Percentiles rank a stretch among this genome's conserved stretches.
phyloP scores from a whole-genome alignment of 2,888 invertebrate genomes.

The Aromia moschata region DNA sequence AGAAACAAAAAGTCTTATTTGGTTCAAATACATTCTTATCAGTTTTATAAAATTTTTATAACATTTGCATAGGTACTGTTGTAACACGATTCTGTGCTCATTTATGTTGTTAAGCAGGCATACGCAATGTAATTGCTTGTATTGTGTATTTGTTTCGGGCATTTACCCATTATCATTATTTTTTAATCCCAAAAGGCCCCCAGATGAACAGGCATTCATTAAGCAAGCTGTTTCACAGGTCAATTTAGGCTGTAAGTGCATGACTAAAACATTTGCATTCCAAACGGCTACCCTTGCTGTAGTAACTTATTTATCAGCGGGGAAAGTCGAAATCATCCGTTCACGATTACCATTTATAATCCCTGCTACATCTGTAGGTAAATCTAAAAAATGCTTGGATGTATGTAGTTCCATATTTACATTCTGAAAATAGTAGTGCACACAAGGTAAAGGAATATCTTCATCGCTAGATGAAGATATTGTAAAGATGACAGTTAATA shows the following conservation, averaged over 20 bases:
- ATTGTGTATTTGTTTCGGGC: neutral
- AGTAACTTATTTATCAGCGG: slow-evolving; percentile 3
- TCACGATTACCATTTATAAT: neutral
- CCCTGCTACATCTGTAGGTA: too few species aligned
- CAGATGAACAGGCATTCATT: too few species aligned
- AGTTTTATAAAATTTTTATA: too few species aligned
- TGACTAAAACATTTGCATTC: slow-evolving; percentile 15
- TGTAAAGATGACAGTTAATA: too few species aligned
- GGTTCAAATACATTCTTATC: too few species aligned
- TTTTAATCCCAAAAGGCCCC: neutral
- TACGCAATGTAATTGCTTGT: neutral
- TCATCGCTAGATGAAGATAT: too few species aligned
- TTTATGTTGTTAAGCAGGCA: neutral
- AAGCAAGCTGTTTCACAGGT: slow-evolving; percentile 7
- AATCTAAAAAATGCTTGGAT: too few species aligned
- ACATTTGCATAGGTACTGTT: too few species aligned
- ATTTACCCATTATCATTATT: neutral
- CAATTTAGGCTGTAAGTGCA: slow-evolving; percentile 12
- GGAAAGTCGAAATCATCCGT: neutral
- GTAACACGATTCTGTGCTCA: neutral
- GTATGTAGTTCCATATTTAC: too few species aligned
- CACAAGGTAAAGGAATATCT: too few species aligned
- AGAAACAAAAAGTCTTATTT: too few species aligned
- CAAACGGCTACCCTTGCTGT: slow-evolving; percentile 7
- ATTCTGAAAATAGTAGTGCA: too few species aligned